Conservation (phyloP, 2,113 vertebrate species). For the Cromileptes altivelis region DNA sequence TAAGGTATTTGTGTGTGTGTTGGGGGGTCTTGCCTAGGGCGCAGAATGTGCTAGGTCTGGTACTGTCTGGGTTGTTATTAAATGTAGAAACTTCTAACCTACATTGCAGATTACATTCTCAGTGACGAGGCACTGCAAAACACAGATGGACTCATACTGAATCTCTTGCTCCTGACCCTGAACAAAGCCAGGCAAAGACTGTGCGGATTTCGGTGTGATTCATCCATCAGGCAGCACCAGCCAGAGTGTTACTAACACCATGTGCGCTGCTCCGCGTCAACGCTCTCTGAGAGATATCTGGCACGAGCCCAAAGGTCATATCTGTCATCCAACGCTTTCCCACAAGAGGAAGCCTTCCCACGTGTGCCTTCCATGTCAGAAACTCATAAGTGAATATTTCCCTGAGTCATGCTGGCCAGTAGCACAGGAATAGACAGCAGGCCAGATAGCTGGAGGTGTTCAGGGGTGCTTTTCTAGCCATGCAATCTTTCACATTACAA, state of each 20-base stretch:
- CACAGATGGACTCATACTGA: neutral
- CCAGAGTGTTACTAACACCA: constrained; percentile 50
- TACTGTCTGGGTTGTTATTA: neutral
- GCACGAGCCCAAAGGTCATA: constrained; percentile 52
- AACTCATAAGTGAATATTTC: constrained; percentile 50
- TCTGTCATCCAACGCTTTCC: constrained; percentile 44
- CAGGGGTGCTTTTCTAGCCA: neutral
- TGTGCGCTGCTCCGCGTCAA: constrained; percentile 31
- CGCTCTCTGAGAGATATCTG: constrained; percentile 44
- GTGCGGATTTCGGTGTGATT: constrained; percentile 44
- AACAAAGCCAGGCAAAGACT: constrained; percentile 38
- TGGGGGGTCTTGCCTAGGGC: no score
- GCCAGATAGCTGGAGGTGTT: constrained; percentile 1
- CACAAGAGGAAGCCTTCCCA: constrained; percentile 52
- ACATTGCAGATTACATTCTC: neutral
- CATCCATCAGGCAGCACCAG: constrained; percentile 46
- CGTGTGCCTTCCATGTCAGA: constrained; percentile 37
- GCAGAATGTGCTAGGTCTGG: no score
- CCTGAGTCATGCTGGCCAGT: constrained; percentile 58
- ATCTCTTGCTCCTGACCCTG: constrained; percentile 2
- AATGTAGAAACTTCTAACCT: neutral
- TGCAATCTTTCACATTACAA: neutral
- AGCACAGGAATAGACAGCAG: constrained; percentile 26
- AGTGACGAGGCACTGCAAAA: constrained; percentile 17
- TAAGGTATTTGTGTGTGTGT: no score